Evolutionary conservation across 2,888 invertebrate genomes (phyloP), one percentile per base, ranked within the genome.

Genomic region (Drosophila setosimentum): DNA sequence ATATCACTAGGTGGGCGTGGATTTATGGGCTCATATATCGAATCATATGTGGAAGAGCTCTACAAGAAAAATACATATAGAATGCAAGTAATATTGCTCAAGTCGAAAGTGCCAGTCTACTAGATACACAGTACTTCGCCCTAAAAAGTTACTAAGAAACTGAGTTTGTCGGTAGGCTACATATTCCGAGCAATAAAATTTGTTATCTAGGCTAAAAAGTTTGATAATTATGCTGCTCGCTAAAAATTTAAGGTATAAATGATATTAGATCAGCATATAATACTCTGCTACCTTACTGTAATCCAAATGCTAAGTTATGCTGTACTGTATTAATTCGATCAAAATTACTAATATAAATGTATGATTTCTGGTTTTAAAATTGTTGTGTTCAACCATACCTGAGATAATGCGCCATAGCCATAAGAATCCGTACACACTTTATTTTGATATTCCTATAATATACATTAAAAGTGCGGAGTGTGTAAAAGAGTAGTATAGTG

Each of bases 21-120:
- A 93, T 97, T 97, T 78, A 98, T 97, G n/a, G 98, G 98, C 89
- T 98, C 98, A 93, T 98, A 98, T 80, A 98, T 96, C 30, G 97
- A 97, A 92, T 98, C 98, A 93, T 98, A 98, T 1, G 96, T 96
- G 3, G 95, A 95, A 1, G 95, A 96, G 40, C 95, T 94, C 93
- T 96, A 94, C 2, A 76, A 48, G 48, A 49, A 18, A 10, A 62
- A 51, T 13, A 35, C 13, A 48, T 21, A 5, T 16, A 40, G n/a
- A 40, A 5, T 29, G n/a, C n/a, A 37, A 29, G 6, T 27, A 27
- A 21, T 42, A 42, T 11, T 42, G 21, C 21, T 21, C n/a, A 10
- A 40, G n/a, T n/a, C 4, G n/a, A 40, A 40, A 40, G n/a, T 40
- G 40, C 40, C 4, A n/a, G n/a, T n/a, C 8, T 40, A 3, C n/a